These are phyloP conservation scores for Wasmannia auropunctata DNA, from an alignment of 1,140 invertebrate genomes.

Conservation along the genomic window DNA sequence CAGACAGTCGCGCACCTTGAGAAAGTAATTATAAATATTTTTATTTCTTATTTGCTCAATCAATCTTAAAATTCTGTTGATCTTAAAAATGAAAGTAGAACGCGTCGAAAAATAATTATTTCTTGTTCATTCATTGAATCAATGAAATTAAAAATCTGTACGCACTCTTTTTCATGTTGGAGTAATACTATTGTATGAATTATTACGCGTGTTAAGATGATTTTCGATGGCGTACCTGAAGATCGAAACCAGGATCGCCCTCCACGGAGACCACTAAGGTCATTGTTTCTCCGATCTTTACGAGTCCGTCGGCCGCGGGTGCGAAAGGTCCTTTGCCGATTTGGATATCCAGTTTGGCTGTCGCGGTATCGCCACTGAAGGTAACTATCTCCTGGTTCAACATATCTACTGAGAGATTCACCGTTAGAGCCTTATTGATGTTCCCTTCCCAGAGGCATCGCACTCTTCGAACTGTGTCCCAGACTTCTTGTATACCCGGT, in stretches of 20 bases:
- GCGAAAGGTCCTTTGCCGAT: conserved; percentile 92
- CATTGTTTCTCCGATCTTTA: conserved; percentile 94
- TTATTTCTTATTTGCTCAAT: background rate
- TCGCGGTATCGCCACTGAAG: conserved; percentile 93
- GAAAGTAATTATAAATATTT: conserved; percentile 5
- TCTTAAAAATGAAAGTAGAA: background rate
- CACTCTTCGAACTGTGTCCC: conserved; percentile 92
- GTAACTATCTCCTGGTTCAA: conserved; percentile 92
- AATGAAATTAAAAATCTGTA: background rate
- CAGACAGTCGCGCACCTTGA: conserved; percentile 90
- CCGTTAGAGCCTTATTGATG: conserved; percentile 90
- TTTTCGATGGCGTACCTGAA: conserved; percentile 84
- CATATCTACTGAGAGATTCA: conserved; percentile 92
- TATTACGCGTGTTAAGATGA: background rate
- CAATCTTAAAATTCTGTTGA: background rate
- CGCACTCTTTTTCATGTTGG: background rate
- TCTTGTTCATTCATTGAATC: background rate
- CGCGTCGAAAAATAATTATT: background rate
- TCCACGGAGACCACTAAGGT: conserved; percentile 93
- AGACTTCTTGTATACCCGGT: conserved; percentile 92
- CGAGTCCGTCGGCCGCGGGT: conserved; percentile 90
- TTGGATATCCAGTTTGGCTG: conserved; percentile 92
- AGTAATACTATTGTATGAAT: background rate
- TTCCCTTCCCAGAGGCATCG: conserved; percentile 94
- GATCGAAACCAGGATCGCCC: conserved; percentile 92